Conservation (phyloP, 2,113 vertebrate genomes). For the Bubo blakistoni region DNA sequence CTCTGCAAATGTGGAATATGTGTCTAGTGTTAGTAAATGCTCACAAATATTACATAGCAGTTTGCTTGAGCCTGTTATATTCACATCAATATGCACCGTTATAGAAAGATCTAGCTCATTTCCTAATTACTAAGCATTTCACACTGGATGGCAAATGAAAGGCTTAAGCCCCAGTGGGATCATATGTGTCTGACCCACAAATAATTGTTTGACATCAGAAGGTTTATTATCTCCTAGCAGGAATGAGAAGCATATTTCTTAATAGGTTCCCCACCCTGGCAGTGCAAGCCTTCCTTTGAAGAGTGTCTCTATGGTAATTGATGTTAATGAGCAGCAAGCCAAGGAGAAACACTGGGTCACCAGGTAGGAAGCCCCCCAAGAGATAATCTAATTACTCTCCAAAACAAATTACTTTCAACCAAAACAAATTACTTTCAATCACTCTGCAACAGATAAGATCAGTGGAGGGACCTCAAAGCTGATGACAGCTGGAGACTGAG, state of each 20-base stretch:
- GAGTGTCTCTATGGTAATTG: constrained; percentile 72
- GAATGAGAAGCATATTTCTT: constrained; percentile 41
- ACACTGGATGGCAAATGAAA: background rate
- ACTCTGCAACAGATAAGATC: constrained; percentile 62
- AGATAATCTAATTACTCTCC: constrained; percentile 68
- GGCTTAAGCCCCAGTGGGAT: background rate
- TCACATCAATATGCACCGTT: accelerated
- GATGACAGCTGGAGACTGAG: constrained; percentile 53
- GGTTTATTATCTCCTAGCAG: constrained; percentile 52
- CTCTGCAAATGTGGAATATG: background rate
- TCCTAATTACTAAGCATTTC: background rate
- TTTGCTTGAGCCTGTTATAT: background rate
- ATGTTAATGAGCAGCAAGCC: constrained; percentile 65
- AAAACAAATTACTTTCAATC: constrained; percentile 75
- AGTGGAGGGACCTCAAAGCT: constrained; percentile 40
- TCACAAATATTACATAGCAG: background rate
- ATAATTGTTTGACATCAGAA: constrained; percentile 53
- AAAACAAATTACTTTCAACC: constrained; percentile 75
- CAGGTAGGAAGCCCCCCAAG: constrained; percentile 67
- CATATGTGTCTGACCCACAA: constrained; percentile 38
- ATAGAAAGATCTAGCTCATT: background rate
- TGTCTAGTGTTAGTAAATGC: background rate
- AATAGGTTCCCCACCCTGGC: constrained; percentile 38
- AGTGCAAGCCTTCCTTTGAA: constrained; percentile 61
- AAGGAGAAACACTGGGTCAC: constrained; percentile 60